Base-by-base conservation (phyloP, 2,113 vertebrate genomes). In the Pedionomus torquatus region DNA sequence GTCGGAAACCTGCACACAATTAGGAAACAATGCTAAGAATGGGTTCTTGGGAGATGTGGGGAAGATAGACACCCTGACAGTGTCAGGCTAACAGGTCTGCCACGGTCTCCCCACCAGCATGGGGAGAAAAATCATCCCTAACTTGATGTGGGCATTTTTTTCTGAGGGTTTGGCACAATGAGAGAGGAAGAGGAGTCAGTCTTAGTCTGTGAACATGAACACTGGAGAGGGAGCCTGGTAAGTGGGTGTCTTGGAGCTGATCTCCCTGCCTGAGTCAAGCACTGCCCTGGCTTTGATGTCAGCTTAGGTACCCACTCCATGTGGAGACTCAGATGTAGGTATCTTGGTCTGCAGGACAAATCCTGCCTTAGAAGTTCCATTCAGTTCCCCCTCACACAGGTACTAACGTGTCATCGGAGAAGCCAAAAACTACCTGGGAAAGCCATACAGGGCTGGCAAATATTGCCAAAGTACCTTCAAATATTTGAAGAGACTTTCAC, bases 1-100 rank as follows among this genome's bases (percentile, higher is more conserved):
- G 88, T 89, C 68, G 64, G 48, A 91, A 89, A 92, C 60, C 95
- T 97, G 96, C 83, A 79, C 66, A 87, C 37, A 87, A 65, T 95
- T 92, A 95, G 80, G 89, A 77, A 93, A 92, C 77, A 87, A 87
- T 78, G 69, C 37, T 35, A 68, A 79, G 69, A 95, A 93, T 66
- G 80, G 76, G 52, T 35, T 48, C 20, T 28, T 60, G 71, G 82
- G 68, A 85, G 63, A 17, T 0, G 2, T 35, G 58, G 54, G 46
- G 60, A 80, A 19, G 43, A 8, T 17, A 61, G 31, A 18, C 23
- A 44, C 13, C 17, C 52, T 76, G 35, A 16, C 5, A 44, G 33
- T 0, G 24, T 35, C 8, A 41, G 11, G 41, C 19, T 46, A 58
- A 8, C 10, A 71, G 37, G 20, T 41, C 51, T 55, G n/a, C 41